phyloP scores from a whole-genome alignment of 1,140 invertebrate species.

The Rhagoletis pomonella region DNA sequence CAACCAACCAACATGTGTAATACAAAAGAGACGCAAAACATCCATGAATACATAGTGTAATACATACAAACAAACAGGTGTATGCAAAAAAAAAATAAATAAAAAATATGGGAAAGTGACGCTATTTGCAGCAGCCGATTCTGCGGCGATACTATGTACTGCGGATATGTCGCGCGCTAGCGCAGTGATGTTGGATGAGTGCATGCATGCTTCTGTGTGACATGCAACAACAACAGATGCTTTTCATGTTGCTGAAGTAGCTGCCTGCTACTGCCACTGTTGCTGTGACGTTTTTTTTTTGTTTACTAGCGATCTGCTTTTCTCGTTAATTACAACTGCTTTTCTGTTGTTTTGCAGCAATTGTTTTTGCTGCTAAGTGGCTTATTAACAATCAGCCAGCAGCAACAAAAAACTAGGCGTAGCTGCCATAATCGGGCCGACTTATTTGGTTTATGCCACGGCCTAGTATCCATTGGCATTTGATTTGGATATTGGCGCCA shows the following conservation, averaged over 20 bases:
- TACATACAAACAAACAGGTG: neutral
- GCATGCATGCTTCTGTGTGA: neutral
- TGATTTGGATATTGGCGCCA: neutral
- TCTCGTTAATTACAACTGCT: neutral
- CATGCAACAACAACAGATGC: neutral
- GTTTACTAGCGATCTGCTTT: neutral
- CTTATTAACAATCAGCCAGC: conserved; percentile 20
- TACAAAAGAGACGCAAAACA: neutral
- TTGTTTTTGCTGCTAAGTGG: neutral
- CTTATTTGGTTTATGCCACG: neutral
- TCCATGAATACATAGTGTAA: neutral
- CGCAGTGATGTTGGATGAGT: neutral
- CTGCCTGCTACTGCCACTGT: neutral
- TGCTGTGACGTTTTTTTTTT: neutral
- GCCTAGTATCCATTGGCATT: neutral
- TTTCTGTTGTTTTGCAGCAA: neutral
- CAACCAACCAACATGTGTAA: too few relatives aligned
- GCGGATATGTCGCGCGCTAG: neutral
- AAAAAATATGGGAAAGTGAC: neutral
- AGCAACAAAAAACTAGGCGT: neutral
- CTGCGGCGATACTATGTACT: neutral
- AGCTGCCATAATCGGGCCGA: neutral
- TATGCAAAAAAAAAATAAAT: neutral
- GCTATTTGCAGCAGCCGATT: neutral
- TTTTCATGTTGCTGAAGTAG: neutral